phyloP scores from a whole-genome alignment of 2,113 vertebrate genomes.

The Zingel zingel region DNA sequence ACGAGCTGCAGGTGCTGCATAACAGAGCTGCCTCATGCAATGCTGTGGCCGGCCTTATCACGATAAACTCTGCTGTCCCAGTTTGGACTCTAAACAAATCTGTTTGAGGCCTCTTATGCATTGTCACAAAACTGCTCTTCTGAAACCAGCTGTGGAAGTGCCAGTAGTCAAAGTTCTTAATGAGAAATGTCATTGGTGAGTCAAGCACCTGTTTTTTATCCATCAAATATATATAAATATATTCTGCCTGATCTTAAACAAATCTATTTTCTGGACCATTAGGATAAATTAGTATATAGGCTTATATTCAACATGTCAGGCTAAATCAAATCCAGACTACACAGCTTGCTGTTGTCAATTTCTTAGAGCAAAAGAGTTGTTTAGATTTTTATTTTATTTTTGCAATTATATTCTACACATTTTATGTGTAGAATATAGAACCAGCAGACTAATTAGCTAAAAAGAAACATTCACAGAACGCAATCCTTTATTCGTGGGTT shows the following conservation, averaged over 20 bases:
- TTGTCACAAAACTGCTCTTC: neutral
- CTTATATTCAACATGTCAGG: too few relatives aligned
- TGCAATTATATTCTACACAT: too few relatives aligned
- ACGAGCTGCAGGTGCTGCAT: conserved; percentile 33
- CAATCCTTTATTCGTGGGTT: too few relatives aligned
- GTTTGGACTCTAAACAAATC: neutral
- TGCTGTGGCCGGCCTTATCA: neutral
- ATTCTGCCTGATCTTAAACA: neutral
- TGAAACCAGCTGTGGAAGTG: neutral
- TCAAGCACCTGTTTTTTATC: neutral
- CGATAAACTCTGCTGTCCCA: neutral
- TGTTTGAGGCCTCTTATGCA: neutral
- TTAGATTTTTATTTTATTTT: too few relatives aligned
- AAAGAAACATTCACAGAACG: too few relatives aligned
- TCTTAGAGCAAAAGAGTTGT: too few relatives aligned
- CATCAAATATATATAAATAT: neutral
- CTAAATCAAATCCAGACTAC: too few relatives aligned
- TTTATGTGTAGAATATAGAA: too few relatives aligned
- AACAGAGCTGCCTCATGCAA: neutral
- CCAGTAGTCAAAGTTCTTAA: neutral
- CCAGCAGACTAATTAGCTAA: too few relatives aligned
- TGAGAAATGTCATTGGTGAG: conserved; percentile 21
- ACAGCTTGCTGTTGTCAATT: too few relatives aligned
- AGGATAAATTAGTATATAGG: too few relatives aligned
- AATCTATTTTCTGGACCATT: too few relatives aligned